phyloP scores from a whole-genome alignment of 2,888 invertebrate genomes.

The Cynaeus angustus region DNA sequence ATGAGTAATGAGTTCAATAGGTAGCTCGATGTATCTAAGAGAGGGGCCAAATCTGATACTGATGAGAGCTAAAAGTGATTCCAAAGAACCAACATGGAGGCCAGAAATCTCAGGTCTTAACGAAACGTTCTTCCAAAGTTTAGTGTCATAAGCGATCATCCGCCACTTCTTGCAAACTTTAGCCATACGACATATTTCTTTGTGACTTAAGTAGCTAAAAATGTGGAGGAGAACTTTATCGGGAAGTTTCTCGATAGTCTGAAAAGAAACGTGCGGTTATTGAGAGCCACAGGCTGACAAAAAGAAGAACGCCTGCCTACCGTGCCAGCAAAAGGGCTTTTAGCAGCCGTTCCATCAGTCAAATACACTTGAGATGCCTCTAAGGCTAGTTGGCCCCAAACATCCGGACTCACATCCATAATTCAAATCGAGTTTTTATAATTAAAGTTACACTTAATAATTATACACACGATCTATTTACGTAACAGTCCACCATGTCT shows the following conservation, averaged over 20 bases:
- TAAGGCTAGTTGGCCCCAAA: slow-evolving; percentile 92
- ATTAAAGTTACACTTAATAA: slow-evolving; percentile 16
- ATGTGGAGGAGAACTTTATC: slow-evolving; percentile 96
- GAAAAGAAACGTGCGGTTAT: slow-evolving; percentile 65
- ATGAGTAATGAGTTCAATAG: slow-evolving; percentile 97
- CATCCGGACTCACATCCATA: slow-evolving; percentile 74
- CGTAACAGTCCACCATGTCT: slow-evolving; percentile 40
- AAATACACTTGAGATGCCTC: slow-evolving; percentile 91
- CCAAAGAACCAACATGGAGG: slow-evolving; percentile 90
- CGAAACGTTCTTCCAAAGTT: slow-evolving; percentile 96
- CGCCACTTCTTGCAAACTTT: slow-evolving; percentile 98
- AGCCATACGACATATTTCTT: slow-evolving; percentile 95
- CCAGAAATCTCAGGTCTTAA: slow-evolving; percentile 97
- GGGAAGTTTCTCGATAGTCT: slow-evolving; percentile 97
- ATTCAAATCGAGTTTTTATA: slow-evolving; percentile 30
- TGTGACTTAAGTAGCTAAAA: slow-evolving; percentile 94
- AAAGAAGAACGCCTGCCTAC: slow-evolving; percentile 71
- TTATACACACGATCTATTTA: slow-evolving; percentile 40
- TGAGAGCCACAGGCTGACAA: no score
- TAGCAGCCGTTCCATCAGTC: slow-evolving; percentile 84
- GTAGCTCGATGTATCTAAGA: slow-evolving; percentile 92
- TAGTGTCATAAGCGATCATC: slow-evolving; percentile 94
- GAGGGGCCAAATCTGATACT: slow-evolving; percentile 92
- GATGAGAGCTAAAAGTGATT: slow-evolving; percentile 90
- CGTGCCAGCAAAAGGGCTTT: slow-evolving; percentile 90